phyloP scores from a whole-genome alignment of 2,797 vertebrate species.

The Euphonia xanthogaster region DNA sequence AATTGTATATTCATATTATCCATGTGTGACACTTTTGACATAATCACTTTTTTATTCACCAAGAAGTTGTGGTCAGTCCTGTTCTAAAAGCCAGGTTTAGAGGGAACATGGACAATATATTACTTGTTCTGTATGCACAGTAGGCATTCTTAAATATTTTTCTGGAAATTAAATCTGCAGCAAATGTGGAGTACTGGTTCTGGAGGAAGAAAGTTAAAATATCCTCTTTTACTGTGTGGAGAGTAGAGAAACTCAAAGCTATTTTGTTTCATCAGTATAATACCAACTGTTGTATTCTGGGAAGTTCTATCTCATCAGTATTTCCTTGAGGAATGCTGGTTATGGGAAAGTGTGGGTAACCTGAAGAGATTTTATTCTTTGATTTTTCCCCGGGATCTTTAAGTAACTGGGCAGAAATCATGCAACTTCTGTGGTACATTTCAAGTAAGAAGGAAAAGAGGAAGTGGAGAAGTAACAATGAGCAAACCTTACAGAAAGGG shows the following conservation, averaged over 20 bases:
- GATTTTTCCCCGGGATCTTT: not conserved
- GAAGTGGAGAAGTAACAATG: not conserved
- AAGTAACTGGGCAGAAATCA: not conserved
- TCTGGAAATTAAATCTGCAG: not conserved
- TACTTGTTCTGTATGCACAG: not conserved
- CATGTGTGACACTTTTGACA: not conserved
- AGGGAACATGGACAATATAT: not conserved
- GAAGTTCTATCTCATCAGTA: not conserved
- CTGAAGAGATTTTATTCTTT: not conserved
- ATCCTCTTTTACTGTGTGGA: not conserved
- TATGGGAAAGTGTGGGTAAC: not conserved
- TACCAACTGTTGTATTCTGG: not conserved
- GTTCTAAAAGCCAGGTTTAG: not conserved
- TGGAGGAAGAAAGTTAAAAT: not conserved
- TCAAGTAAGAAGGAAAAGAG: not conserved
- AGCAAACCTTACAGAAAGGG: constrained; percentile 3
- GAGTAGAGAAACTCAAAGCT: not conserved
- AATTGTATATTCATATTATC: not conserved
- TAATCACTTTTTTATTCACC: not conserved
- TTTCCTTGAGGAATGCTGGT: not conserved
- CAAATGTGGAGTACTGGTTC: not conserved
- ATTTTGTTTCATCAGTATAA: not conserved
- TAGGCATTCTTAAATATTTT: not conserved
- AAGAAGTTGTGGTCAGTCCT: not conserved
- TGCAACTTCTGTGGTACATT: not conserved